These are phyloP conservation scores for Cosmopolites sordidus DNA, from an alignment of 2,888 invertebrate species.

Conservation along the genomic window DNA sequence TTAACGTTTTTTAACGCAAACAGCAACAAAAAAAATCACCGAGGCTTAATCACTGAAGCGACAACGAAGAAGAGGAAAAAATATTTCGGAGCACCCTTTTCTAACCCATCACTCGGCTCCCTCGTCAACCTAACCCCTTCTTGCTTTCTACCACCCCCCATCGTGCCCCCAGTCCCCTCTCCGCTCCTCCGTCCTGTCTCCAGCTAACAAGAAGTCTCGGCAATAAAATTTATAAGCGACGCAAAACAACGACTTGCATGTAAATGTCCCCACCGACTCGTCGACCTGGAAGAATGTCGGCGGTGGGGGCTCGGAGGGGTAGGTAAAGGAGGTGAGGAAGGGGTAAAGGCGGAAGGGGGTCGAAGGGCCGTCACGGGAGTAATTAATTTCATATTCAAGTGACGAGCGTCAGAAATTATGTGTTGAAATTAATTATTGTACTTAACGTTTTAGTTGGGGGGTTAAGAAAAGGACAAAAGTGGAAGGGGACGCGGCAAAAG, in stretches of 20 bases:
- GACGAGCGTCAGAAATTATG: conserved; percentile 37
- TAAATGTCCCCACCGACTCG: conserved; percentile 32
- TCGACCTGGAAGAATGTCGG: conserved; percentile 33
- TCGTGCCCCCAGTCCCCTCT: neutral
- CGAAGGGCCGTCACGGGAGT: conserved; percentile 2
- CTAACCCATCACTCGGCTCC: too few relatives aligned
- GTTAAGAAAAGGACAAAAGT: too few relatives aligned
- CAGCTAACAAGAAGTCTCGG: conserved; percentile 33
- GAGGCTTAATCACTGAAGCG: too few relatives aligned
- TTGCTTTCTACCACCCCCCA: too few relatives aligned
- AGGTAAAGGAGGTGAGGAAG: too few relatives aligned
- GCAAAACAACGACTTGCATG: conserved; percentile 39
- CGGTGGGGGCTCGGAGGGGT: conserved; percentile 3
- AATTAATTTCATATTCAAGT: conserved; percentile 40
- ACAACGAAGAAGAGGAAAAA: too few relatives aligned
- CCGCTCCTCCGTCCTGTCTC: conserved; percentile 12
- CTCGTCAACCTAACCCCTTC: too few relatives aligned
- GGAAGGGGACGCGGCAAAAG: too few relatives aligned
- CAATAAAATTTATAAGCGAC: conserved; percentile 41
- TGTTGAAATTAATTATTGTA: conserved; percentile 38
- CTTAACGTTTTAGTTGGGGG: conserved; percentile 26
- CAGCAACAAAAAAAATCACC: too few relatives aligned
- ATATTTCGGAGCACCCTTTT: too few relatives aligned
- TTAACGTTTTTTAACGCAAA: too few relatives aligned
- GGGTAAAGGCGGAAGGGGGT: too few relatives aligned